These are phyloP conservation scores for Sesamia nonagrioides DNA, from an alignment of 1,140 invertebrate species.

Conservation along the genomic window DNA sequence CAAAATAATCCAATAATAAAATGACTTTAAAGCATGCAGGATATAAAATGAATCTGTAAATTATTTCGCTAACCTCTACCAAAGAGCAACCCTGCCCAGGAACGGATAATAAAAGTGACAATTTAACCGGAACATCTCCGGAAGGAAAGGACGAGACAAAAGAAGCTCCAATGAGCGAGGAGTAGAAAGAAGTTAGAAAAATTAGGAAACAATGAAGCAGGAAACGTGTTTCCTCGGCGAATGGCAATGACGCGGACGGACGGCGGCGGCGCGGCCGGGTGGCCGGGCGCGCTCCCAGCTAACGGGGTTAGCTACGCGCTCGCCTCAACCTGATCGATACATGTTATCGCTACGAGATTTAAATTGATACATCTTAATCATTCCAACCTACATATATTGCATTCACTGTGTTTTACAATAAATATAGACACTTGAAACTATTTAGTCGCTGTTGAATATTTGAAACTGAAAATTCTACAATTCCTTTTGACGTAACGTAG, in stretches of 20 bases:
- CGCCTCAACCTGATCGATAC: conserved; percentile 58
- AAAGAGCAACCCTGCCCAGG: conserved; percentile 45
- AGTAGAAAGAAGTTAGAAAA: conserved; percentile 70
- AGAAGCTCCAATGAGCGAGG: conserved; percentile 60
- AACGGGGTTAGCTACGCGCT: conserved; percentile 52
- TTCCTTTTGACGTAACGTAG: neutral
- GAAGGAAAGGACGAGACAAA: conserved; percentile 76
- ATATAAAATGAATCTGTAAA: conserved; percentile 10
- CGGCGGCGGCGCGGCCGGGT: conserved; percentile 30
- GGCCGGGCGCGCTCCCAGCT: conserved; percentile 41
- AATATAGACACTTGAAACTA: neutral
- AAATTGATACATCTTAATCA: conserved; percentile 48
- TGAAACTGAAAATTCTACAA: neutral
- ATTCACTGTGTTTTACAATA: neutral
- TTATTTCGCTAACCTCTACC: conserved; percentile 26
- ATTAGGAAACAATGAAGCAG: conserved; percentile 76
- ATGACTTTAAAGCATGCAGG: neutral
- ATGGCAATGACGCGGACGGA: conserved; percentile 48
- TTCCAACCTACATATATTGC: neutral
- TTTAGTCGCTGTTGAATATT: neutral
- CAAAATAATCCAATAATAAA: neutral
- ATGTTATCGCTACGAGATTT: conserved; percentile 37
- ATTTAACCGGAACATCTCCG: conserved; percentile 73
- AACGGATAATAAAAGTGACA: conserved; percentile 77
- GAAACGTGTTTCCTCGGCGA: conserved; percentile 67